Evolutionary conservation across 2,113 vertebrate species (phyloP), one percentile per base, ranked within the genome.

Genomic region (Gymnorhina tibicen): DNA sequence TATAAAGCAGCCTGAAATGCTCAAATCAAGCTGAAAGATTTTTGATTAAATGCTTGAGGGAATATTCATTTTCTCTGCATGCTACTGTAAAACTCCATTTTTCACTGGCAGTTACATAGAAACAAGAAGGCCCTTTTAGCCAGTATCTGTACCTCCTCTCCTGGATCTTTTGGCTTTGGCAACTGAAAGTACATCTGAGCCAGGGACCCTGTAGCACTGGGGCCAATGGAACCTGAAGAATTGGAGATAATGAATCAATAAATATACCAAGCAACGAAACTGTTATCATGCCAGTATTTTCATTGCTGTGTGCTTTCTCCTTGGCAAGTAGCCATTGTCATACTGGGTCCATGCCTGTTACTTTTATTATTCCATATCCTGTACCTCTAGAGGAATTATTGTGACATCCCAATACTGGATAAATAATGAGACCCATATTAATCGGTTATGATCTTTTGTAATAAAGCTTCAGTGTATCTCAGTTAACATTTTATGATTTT

Each of bases 51-150:
- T 85, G 74, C 74, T 79, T 92, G 58, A 85, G 47, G 58, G 62
- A 90, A 64, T 76, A 85, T 63, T 91, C 3, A 63, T 94, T 96
- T 96, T 96, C 86, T 81, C 67, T 84, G 27, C 56, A 56, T 74
- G 83, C 41, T 85, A 89, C 73, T 60, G 41, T 85, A 52, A 78
- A 87, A 58, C 28, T 85, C 53, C 9, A 13, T 85, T 93, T 92
- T 90, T 90, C 91, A 37, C 58, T 96, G 93, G 46, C 68, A 91
- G 60, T 78, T 73, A 20, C 3, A 39, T 9, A 37, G 17, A 77
- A 84, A 73, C 30, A 84, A 64, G 86, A 78, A 26, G 33, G 10
- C 33, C 33, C 33, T 90, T 69, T 24, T 46, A 58, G 32, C 14
- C 28, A 41, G 10, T 46, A 8, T 76, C 26, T 62, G 9, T 53